Evolutionary conservation across 2,888 invertebrate species (phyloP), one percentile per base, ranked within the genome.

Genomic region (Achlya flavicornis): DNA sequence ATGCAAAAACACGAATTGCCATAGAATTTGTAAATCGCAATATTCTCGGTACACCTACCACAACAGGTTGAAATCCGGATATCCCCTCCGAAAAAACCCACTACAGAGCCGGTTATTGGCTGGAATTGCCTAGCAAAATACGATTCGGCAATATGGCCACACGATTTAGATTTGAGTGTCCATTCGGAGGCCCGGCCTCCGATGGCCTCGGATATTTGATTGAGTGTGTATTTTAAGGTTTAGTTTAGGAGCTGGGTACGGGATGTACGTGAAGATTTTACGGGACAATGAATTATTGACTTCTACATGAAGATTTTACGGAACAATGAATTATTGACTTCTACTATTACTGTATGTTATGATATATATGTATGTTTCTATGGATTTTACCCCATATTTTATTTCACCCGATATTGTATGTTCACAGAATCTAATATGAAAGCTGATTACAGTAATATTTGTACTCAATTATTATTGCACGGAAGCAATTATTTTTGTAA

Each of bases 81-180:
- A 83, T 80, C 74, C 81, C 79, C 66, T 69, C 74, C 78, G 76
- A 78, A 80, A 82, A 84, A 83, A 33, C 73, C 80, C 80, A 80
- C 84, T 81, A 82, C 73, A 77, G 76, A 71, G 72, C 78, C 83
- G 77, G 83, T 85, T 88, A 89, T 86, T 87, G 84, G 81, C 76
- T 77, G 65, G 78, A 83, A 84, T 84, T 74, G 84, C 80, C 83
- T 79, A 75, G 78, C 83, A 84, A 87, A 89, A 87, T 87, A 87
- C 86, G 86, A 82, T 78, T 79, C 77, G 76, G 76, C 84, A 79
- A 77, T 82, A 84, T 77, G 79, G 77, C 75, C 74, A 75, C 76
- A 70, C 88, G 83, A 86, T 88, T 89, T 89, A 86, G 85, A 85
- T 82, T 82, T 78, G 81, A 84, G 80, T 80, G 81, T 77, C 83